Percentiles rank a stretch among this genome's conserved stretches.
These are phyloP conservation scores for Hephaestus fuliginosus DNA, from an alignment of 2,797 vertebrate genomes.

Conservation along the genomic window DNA sequence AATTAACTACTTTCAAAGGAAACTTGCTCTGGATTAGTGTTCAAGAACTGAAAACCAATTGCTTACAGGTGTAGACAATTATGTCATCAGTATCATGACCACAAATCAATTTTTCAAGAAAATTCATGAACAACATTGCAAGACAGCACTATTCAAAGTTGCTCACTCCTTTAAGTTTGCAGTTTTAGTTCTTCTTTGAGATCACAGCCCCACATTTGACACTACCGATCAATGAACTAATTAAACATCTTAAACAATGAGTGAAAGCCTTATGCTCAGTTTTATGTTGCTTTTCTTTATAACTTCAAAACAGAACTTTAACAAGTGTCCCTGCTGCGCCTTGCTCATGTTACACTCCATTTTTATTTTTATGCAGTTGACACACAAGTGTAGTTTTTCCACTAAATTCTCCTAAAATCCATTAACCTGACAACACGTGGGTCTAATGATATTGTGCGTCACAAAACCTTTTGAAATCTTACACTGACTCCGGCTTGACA, in stretches of 20 bases:
- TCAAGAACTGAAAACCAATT: neutral
- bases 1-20: neutral
- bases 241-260: neutral
- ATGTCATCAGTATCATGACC: neutral
- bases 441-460: neutral
- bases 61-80: neutral
- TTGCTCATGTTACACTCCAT: neutral
- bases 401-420: neutral
- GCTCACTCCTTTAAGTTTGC: neutral
- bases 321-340: neutral
- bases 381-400: neutral
- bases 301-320: neutral
- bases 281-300: neutral
- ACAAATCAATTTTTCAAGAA: neutral
- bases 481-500: neutral
- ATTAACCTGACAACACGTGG: neutral
- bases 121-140: too few species aligned
- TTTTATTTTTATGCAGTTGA: slow-evolving; percentile 1
- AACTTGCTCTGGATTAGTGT: neutral
- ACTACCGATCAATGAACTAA: neutral
- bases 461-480: neutral
- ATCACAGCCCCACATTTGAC: neutral
- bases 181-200: neutral
- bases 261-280: neutral
- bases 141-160: neutral